phyloP scores from a whole-genome alignment of 2,888 invertebrate genomes.

The Nomada fucata region DNA sequence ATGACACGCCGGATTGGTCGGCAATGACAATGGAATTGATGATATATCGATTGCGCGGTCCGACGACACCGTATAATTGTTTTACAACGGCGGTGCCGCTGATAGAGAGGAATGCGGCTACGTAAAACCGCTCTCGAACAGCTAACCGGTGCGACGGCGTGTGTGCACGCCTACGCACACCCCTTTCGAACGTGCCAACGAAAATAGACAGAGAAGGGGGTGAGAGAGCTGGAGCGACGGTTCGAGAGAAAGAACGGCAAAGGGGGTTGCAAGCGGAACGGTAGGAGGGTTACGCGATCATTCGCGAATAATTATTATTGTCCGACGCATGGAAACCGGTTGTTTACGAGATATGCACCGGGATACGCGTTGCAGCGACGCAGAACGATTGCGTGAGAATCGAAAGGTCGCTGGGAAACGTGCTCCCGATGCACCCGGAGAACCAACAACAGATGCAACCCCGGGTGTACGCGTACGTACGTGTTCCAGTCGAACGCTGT shows the following conservation, averaged over 20 bases:
- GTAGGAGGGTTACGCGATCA: conserved; percentile 32
- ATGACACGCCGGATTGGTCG: conserved; percentile 83
- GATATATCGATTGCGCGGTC: conserved; percentile 81
- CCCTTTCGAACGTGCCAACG: conserved; percentile 47
- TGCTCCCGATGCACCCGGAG: not conserved
- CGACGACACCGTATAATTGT: conserved; percentile 83
- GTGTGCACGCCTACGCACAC: conserved; percentile 58
- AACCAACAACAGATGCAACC: conserved; percentile 34
- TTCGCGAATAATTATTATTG: conserved; percentile 67
- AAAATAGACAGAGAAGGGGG: conserved; percentile 9
- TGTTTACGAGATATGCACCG: conserved; percentile 62
- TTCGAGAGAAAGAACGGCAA: conserved; percentile 19
- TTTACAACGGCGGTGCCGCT: conserved; percentile 78
- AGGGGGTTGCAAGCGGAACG: not conserved
- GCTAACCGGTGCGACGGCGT: conserved; percentile 30
- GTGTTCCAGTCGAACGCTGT: conserved; percentile 18
- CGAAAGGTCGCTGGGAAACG: conserved; percentile 31
- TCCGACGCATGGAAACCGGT: conserved; percentile 61
- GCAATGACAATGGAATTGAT: conserved; percentile 84
- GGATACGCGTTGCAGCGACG: conserved; percentile 37
- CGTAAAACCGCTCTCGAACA: conserved; percentile 71
- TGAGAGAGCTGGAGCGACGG: not conserved
- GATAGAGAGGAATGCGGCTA: conserved; percentile 62
- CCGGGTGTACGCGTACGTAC: not conserved
- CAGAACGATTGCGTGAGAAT: conserved; percentile 49